Evolutionary conservation across 1,140 invertebrate genomes (phyloP).

Genomic region (Sminthurinus signatus): DNA sequence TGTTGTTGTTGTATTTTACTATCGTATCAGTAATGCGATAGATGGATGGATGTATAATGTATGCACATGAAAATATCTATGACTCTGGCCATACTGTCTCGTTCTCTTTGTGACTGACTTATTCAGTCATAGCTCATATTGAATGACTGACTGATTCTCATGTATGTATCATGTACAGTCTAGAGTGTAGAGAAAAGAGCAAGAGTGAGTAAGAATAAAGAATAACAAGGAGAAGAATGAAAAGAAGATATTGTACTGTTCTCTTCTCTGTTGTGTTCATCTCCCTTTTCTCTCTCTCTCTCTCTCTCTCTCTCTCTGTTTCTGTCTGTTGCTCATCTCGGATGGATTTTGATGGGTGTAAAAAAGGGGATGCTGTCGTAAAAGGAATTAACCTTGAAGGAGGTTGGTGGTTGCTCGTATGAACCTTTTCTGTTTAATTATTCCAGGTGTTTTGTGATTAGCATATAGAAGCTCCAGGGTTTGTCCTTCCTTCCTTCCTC

Average conservation of each 20-base stretch:
- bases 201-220: no score
- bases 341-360: conserved; percentile 16
- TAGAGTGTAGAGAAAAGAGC: no score
- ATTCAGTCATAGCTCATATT: no score
- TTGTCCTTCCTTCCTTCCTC: no score
- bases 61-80: no score
- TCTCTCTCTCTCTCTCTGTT: not conserved
- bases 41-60: not conserved
- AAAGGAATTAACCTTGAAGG: conserved; percentile 38
- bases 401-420: conserved; percentile 20
- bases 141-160: no score
- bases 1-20: not conserved
- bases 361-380: conserved; percentile 31
- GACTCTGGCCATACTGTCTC: not conserved
- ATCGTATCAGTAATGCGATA: no score
- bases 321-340: not conserved
- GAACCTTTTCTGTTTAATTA: conserved; percentile 40
- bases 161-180: no score
- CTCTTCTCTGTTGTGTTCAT: no score
- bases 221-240: no score
- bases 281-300: no score
- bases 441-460: conserved; percentile 41
- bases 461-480: conserved; percentile 24
- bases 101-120: not conserved
- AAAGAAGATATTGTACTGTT: no score